Base-by-base conservation (phyloP, 2,888 invertebrate genomes). In the Teinopalpus imperialis region DNA sequence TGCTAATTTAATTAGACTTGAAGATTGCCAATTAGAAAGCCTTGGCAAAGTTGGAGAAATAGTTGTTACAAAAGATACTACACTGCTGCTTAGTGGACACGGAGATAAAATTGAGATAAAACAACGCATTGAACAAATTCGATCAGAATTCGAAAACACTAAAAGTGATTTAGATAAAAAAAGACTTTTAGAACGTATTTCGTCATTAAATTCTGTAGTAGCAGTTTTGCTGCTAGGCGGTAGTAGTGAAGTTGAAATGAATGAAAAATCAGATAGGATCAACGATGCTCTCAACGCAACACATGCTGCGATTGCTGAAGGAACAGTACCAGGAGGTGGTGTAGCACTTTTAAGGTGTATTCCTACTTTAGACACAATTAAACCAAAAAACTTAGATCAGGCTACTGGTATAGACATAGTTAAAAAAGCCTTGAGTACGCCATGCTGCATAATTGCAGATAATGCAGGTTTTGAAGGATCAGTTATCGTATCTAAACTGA, bases 281-380 rank as follows among this genome's bases (percentile, higher is more conserved):
- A 96, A 95, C 66, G 98, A 98, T 82, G 98, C 98, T 1, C 89
- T 98, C 3, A 97, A 97, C 75, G 98, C 98, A 16, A 98, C 98
- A 0, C 91, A 97, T 34, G 98, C 98, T 39, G 98, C 98, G 21
- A 94, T 98, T 50, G 96, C 97, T 74, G 98, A 98, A 88, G 98
- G 98, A 32, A 97, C 98, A 68, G 98, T 98, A 52, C 96, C 98
- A 46, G 98, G 98, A 50, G 98, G 98, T 76, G 97, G 97, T 45
- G 93, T 94, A 56, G 98, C 98, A 31, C 90, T 98, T 8, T 80
- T 98, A 14, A 90, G 97, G 53, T 96, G 96, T 74, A 91, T 96
- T 45, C 91, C 93, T 29, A 81, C 89, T 23, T 82, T 98, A 18
- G 91, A 94, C 3, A 68, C 64, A 2, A 62, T 97, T 2, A 90